Conservation (phyloP, 2,888 invertebrate genomes). For the Sminthurides aquaticus region DNA sequence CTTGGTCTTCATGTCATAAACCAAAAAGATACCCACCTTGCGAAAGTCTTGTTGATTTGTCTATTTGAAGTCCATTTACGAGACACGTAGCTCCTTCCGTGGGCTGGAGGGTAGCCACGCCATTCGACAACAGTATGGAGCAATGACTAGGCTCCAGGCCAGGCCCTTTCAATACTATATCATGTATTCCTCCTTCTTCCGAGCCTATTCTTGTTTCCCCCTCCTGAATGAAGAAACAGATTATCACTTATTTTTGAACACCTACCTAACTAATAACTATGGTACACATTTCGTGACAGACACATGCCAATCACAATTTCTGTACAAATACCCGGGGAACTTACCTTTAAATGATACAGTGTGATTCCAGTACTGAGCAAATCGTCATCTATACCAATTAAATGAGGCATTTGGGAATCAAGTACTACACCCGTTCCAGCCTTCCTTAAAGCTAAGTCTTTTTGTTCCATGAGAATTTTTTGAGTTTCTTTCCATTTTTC, state of each 20-base stretch:
- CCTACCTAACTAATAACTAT: no score
- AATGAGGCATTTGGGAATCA: conserved; percentile 84
- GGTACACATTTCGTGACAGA: no score
- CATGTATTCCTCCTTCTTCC: conserved; percentile 57
- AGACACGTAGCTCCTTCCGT: conserved; percentile 67
- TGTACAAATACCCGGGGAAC: no score
- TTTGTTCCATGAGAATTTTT: conserved; percentile 77
- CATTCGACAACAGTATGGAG: conserved; percentile 61
- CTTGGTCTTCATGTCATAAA: no score
- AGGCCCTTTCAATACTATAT: conserved; percentile 68
- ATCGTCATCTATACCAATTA: conserved; percentile 86
- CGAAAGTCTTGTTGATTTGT: conserved; percentile 67
- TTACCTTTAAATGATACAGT: conserved; percentile 74
- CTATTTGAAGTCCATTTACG: conserved; percentile 72
- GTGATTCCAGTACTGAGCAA: conserved; percentile 83
- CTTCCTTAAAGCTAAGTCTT: conserved; percentile 75
- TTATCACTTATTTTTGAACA: no score
- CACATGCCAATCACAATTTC: no score
- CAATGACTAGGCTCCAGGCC: conserved; percentile 75
- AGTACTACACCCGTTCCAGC: conserved; percentile 80
- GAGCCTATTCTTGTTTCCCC: conserved; percentile 79
- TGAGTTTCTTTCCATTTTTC: conserved; percentile 89
- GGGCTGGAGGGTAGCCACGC: conserved; percentile 67
- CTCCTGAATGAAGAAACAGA: conserved; percentile 62
- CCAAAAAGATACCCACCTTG: conserved; percentile 58